Conservation (phyloP, 2,113 vertebrate species). For the Pygoscelis adeliae region DNA sequence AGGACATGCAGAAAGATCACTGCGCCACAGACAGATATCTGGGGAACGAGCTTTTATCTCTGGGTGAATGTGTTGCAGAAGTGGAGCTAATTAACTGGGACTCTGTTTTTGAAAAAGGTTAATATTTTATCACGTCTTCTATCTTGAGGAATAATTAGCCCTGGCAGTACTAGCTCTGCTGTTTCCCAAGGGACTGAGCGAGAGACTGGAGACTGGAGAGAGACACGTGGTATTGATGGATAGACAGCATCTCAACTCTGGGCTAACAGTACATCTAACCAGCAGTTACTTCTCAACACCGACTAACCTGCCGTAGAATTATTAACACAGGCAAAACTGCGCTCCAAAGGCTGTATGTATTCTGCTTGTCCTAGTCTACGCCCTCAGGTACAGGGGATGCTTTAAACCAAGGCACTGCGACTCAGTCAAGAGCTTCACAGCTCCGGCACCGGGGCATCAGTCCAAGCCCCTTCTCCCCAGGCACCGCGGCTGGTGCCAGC, state of each 20-base stretch:
- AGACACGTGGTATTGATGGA: neutral
- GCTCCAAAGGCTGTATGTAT: neutral
- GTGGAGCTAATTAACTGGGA: slow-evolving; percentile 50
- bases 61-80: neutral
- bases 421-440: neutral
- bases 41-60: slow-evolving; percentile 27
- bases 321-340: neutral
- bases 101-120: slow-evolving; percentile 58
- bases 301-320: neutral
- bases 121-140: slow-evolving; percentile 65
- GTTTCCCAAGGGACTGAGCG: neutral
- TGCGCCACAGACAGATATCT: neutral
- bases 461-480: neutral
- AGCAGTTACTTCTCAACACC: neutral
- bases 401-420: neutral
- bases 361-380: neutral
- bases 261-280: neutral
- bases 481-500: fast-evolving
- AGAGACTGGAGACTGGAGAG: neutral
- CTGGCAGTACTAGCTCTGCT: slow-evolving; percentile 1
- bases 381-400: neutral
- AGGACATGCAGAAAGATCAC: neutral
- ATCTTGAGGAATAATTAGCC: slow-evolving; percentile 57
- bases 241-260: neutral
- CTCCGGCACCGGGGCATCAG: neutral